These are phyloP conservation scores for Lepidurus arcticus DNA, from an alignment of 1,140 invertebrate species.

Conservation along the genomic window DNA sequence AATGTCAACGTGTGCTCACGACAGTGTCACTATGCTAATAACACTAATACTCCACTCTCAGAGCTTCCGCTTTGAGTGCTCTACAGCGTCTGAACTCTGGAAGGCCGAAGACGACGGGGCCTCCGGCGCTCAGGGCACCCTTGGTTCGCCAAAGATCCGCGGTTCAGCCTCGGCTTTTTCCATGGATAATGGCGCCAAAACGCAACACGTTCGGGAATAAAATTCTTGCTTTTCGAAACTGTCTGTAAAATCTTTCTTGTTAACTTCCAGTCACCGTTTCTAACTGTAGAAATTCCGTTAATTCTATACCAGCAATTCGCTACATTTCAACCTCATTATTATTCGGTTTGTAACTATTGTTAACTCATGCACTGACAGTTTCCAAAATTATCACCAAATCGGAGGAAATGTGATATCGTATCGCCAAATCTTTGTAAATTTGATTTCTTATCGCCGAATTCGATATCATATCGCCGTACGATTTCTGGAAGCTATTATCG, in stretches of 20 bases:
- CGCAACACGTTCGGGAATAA: not conserved
- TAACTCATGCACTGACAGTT: too few species aligned
- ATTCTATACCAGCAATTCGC: too few species aligned
- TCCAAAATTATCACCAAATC: too few species aligned
- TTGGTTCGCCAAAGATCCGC: not conserved
- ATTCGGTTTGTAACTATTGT: too few species aligned
- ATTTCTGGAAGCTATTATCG: too few species aligned
- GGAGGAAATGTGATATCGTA: too few species aligned
- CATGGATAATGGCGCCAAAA: not conserved
- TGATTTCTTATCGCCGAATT: too few species aligned
- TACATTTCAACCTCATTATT: too few species aligned
- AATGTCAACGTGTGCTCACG: slow-evolving; percentile 5
- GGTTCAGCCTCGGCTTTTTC: not conserved
- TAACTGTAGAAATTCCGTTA: too few species aligned
- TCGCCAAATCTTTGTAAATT: too few species aligned
- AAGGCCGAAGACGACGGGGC: slow-evolving; percentile 11
- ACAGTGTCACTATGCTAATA: slow-evolving; percentile 22
- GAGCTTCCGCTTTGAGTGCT: slow-evolving; percentile 13
- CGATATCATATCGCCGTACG: too few species aligned
- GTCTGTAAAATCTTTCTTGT: not conserved
- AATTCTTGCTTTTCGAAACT: not conserved
- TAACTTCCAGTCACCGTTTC: too few species aligned
- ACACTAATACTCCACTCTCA: not conserved
- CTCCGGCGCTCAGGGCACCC: not conserved
- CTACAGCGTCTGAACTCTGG: slow-evolving; percentile 16